These are phyloP conservation scores for Pandemis corylana DNA, from an alignment of 2,888 invertebrate species.

Conservation along the genomic window DNA sequence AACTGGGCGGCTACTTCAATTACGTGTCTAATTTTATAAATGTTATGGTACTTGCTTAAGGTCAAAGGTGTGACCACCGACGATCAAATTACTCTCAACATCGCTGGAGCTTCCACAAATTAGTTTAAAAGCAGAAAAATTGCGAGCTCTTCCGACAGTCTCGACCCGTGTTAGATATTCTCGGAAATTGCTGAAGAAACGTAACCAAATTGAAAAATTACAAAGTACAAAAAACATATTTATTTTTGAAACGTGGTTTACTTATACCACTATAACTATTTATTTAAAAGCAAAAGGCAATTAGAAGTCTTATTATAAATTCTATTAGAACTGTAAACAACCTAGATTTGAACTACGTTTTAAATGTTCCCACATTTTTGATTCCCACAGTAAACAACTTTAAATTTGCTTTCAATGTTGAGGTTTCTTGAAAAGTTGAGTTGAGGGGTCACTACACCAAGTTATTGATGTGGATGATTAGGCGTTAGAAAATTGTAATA, in stretches of 20 bases:
- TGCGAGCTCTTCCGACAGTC: conserved; percentile 11
- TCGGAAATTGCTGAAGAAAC: background rate
- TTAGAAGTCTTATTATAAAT: no score
- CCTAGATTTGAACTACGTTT: no score
- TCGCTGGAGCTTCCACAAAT: conserved; percentile 2
- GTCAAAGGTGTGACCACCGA: conserved; percentile 9
- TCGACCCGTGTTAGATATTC: background rate
- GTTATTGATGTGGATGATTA: no score
- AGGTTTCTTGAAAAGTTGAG: no score
- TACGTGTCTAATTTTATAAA: background rate
- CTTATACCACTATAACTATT: background rate
- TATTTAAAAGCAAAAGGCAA: background rate
- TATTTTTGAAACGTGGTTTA: background rate
- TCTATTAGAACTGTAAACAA: no score
- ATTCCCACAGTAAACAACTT: no score
- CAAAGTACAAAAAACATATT: background rate
- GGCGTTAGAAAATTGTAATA: no score
- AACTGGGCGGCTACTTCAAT: background rate
- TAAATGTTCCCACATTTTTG: no score
- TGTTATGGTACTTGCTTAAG: background rate
- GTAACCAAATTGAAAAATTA: background rate
- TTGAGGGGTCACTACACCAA: no score
- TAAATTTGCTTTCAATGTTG: no score
- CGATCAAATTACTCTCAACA: conserved; percentile 11
- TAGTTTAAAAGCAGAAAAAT: conserved; percentile 22